Evolutionary conservation across 2,113 vertebrate genomes (phyloP).

Genomic region (Miniopterus natalensis): DNA sequence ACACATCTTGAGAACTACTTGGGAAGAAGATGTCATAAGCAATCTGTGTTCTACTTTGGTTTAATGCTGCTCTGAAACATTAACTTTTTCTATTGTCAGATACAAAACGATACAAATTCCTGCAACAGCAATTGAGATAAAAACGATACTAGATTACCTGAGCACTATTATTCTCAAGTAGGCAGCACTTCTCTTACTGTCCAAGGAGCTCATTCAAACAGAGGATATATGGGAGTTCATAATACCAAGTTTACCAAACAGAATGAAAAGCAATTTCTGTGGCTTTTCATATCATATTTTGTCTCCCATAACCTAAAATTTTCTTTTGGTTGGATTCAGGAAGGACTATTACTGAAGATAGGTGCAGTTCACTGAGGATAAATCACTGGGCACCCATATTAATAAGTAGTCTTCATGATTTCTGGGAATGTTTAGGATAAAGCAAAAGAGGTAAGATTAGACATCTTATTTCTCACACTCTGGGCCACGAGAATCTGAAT

Average conservation of each 20-base stretch:
- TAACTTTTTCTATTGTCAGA: constrained; percentile 49
- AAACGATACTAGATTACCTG: constrained; percentile 8
- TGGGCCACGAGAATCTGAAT: not conserved
- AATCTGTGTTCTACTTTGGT: constrained; percentile 40
- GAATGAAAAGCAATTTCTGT: constrained; percentile 52
- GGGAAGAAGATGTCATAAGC: constrained; percentile 33
- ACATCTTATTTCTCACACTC: not conserved
- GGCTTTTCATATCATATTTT: constrained; percentile 35
- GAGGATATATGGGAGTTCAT: not conserved
- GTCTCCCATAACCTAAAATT: constrained; percentile 30
- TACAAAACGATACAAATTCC: constrained; percentile 43
- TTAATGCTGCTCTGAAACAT: constrained; percentile 47
- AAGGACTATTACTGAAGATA: not conserved
- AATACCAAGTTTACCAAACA: constrained; percentile 35
- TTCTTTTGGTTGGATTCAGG: not conserved
- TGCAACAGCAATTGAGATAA: not conserved
- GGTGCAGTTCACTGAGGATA: constrained; percentile 16
- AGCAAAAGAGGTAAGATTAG: not conserved
- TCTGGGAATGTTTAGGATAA: constrained; percentile 2
- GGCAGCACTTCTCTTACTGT: constrained; percentile 6
- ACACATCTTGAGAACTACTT: constrained; percentile 20
- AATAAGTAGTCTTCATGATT: constrained; percentile 18
- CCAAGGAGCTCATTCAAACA: constrained; percentile 34
- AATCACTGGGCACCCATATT: not conserved
- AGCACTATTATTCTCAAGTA: constrained; percentile 10